Evolutionary conservation across 2,888 invertebrate genomes (phyloP).

Genomic region (Xestoiulus laeticollis): DNA sequence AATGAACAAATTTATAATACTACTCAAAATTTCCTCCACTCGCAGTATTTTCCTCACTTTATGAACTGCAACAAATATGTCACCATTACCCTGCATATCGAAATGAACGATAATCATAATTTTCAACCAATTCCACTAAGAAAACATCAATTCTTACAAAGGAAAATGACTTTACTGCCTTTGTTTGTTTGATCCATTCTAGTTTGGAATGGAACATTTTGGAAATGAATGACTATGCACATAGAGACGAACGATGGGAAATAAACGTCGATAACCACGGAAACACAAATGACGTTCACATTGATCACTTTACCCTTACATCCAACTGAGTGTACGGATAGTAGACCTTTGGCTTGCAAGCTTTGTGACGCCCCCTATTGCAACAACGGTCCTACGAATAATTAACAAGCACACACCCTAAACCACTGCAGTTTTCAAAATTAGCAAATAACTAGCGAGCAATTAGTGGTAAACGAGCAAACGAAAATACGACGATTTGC

Average conservation of each 20-base stretch:
- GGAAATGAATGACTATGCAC: not conserved
- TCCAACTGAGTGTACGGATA: constrained; percentile 45
- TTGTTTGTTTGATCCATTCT: not conserved
- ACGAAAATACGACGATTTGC: not conserved
- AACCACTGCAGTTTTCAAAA: constrained; percentile 3
- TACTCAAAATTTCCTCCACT: too few species aligned
- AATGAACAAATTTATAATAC: too few species aligned
- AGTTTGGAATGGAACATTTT: not conserved
- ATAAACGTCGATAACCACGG: not conserved
- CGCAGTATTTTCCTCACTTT: too few species aligned
- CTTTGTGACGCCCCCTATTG: constrained; percentile 46
- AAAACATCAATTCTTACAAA: not conserved
- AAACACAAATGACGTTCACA: constrained; percentile 32
- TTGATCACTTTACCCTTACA: constrained; percentile 47
- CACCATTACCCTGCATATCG: too few species aligned
- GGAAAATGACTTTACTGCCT: not conserved
- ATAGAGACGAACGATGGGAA: not conserved
- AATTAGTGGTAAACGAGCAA: not conserved
- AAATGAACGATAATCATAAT: not conserved
- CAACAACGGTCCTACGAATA: constrained; percentile 50
- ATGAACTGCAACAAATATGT: too few species aligned
- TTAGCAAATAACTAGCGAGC: not conserved
- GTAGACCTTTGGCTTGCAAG: constrained; percentile 50
- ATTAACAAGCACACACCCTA: constrained; percentile 29
- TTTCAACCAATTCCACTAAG: not conserved